These are phyloP conservation scores for Perdita meconis DNA, from an alignment of 2,888 invertebrate species.

Conservation along the genomic window DNA sequence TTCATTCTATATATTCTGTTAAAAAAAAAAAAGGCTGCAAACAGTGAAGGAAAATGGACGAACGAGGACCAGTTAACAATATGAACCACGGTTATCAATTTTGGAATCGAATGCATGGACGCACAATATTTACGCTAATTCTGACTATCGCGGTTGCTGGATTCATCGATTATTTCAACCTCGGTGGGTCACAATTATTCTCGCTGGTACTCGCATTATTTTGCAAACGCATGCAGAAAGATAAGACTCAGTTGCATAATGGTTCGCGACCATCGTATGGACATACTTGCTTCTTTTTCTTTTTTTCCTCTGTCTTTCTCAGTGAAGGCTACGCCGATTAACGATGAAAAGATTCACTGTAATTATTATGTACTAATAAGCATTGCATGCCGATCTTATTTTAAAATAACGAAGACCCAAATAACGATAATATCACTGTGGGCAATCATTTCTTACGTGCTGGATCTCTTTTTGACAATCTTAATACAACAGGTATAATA, in stretches of 20 bases:
- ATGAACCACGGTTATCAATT: too few relatives aligned
- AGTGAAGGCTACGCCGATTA: slow-evolving; percentile 5
- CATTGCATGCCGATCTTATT: not conserved
- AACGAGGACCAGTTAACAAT: too few relatives aligned
- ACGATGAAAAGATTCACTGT: not conserved
- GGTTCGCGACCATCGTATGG: not conserved
- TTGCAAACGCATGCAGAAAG: not conserved
- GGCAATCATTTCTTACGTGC: too few relatives aligned
- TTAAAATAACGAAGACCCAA: not conserved
- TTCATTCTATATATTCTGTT: too few relatives aligned
- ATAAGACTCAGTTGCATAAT: slow-evolving; percentile 3
- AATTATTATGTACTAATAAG: not conserved
- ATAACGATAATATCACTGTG: not conserved
- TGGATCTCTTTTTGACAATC: too few relatives aligned
- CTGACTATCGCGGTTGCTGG: not conserved
- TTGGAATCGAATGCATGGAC: too few relatives aligned
- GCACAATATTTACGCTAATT: too few relatives aligned
- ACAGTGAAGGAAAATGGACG: too few relatives aligned
- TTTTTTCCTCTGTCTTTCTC: too few relatives aligned
- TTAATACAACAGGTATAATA: too few relatives aligned
- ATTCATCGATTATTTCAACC: not conserved
- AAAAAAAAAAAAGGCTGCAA: too few relatives aligned
- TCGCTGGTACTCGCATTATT: not conserved
- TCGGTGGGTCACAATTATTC: not conserved
- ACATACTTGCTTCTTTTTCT: not conserved